phyloP scores from a whole-genome alignment of 2,113 vertebrate species.

The Rhabdomys dilectus region DNA sequence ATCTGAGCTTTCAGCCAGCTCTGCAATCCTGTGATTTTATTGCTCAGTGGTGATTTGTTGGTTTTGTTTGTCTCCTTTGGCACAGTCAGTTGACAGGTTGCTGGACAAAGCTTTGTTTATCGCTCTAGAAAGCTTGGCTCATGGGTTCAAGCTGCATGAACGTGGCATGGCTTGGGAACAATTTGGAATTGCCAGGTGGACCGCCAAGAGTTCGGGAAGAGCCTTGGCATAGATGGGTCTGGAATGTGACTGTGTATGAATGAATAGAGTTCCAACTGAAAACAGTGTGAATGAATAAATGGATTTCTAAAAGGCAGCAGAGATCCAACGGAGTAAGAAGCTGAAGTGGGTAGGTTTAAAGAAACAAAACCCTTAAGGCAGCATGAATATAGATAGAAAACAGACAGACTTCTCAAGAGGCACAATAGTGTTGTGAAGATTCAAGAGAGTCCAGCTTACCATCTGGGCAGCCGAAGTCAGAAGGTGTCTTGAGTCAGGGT shows the following conservation, averaged over 20 bases:
- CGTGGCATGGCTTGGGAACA: conserved; percentile 14
- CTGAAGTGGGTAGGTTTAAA: background rate
- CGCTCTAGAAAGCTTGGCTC: conserved; percentile 40
- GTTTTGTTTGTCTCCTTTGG: conserved; percentile 50
- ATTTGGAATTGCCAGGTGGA: background rate
- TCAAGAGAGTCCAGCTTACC: background rate
- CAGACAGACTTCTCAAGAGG: background rate
- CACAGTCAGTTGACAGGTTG: background rate
- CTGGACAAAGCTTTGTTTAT: conserved; percentile 39
- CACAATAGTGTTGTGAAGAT: background rate
- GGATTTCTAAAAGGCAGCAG: background rate
- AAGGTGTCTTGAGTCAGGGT: background rate
- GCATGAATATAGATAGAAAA: background rate
- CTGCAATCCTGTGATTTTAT: conserved; percentile 5
- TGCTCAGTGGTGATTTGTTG: conserved; percentile 46
- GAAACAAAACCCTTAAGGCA: conserved; percentile 7
- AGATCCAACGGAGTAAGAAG: background rate
- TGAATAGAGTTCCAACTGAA: background rate
- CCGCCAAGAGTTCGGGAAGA: conserved; percentile 27
- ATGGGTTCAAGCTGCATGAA: conserved; percentile 6
- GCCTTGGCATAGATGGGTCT: background rate
- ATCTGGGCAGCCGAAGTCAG: background rate
- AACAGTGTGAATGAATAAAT: background rate
- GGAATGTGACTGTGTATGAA: background rate
- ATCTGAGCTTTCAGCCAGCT: conserved; percentile 20